A percentile compares a stretch with the other conserved stretches of the same genome.
These are phyloP conservation scores for Dascillus cervinus DNA, from an alignment of 2,888 invertebrate genomes.

Conservation along the genomic window DNA sequence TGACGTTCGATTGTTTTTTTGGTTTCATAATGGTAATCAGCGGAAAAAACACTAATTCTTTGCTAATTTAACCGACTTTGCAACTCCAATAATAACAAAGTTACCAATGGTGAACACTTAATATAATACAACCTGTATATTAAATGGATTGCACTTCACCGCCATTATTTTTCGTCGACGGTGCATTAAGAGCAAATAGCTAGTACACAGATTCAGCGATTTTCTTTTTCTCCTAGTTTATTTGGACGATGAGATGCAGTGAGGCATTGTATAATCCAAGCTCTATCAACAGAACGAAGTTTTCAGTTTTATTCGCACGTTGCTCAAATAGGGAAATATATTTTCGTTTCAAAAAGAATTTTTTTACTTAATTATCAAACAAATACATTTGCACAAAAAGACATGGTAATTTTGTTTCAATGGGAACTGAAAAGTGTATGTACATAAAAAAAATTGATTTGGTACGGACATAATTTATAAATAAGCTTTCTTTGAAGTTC, in stretches of 20 bases:
- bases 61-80: no score
- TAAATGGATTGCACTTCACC: no score
- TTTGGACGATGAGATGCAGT: neutral
- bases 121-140: no score
- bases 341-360: neutral
- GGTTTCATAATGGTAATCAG: no score
- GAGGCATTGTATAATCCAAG: neutral
- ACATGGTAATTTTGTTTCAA: neutral
- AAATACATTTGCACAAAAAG: neutral
- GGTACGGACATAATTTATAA: conserved; percentile 7
- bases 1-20: no score
- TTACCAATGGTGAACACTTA: no score
- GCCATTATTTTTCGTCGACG: no score
- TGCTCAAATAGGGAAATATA: neutral
- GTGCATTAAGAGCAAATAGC: no score
- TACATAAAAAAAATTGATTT: conserved; percentile 1
- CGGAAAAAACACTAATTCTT: no score
- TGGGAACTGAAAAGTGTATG: neutral
- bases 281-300: neutral
- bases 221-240: neutral
- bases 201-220: neutral
- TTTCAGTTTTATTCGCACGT: neutral
- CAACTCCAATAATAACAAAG: no score
- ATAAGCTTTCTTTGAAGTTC: conserved; percentile 16
- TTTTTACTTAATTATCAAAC: no score